A percentile compares a stretch with the other conserved stretches of the same genome.
These are phyloP conservation scores for Ennomos fuscantarius DNA, from an alignment of 2,888 invertebrate species.

Conservation along the genomic window DNA sequence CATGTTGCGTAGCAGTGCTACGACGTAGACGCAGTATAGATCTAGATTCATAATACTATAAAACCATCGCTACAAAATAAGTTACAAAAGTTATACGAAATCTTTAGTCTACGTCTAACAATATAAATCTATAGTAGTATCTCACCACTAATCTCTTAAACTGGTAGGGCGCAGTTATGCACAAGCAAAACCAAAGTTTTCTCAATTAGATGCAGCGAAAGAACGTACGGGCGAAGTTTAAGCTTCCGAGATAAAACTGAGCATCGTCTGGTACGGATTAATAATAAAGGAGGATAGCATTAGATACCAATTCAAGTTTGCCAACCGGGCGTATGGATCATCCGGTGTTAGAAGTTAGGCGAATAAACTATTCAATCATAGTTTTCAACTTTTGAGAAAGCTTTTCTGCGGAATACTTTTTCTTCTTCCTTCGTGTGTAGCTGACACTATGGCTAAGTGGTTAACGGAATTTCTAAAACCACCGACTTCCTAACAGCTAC, in stretches of 20 bases:
- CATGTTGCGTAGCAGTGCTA: slow-evolving; percentile 3
- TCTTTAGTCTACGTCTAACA: slow-evolving; percentile 34
- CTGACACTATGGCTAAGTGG: too few species aligned
- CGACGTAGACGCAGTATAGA: not conserved
- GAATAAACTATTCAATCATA: not conserved
- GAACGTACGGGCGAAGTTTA: slow-evolving; percentile 71
- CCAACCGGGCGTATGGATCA: slow-evolving; percentile 18
- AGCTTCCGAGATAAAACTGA: slow-evolving; percentile 72
- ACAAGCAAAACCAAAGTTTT: slow-evolving; percentile 67
- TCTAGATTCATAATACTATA: slow-evolving; percentile 25
- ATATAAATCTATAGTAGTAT: slow-evolving; percentile 39
- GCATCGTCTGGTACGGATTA: slow-evolving; percentile 70
- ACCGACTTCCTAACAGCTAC: too few species aligned
- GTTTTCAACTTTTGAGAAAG: too few species aligned
- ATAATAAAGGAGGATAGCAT: slow-evolving; percentile 63
- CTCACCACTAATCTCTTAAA: slow-evolving; percentile 59
- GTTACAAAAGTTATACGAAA: slow-evolving; percentile 26
- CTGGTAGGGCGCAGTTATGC: slow-evolving; percentile 43
- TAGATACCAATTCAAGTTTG: slow-evolving; percentile 41
- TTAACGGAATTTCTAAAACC: too few species aligned
- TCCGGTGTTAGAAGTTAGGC: slow-evolving; percentile 18
- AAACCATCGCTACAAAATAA: slow-evolving; percentile 12
- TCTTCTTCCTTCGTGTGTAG: too few species aligned
- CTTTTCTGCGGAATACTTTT: too few species aligned
- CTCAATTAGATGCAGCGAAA: slow-evolving; percentile 71